A percentile compares a stretch with the other conserved stretches of the same genome.
These are phyloP conservation scores for Trichacis sp. DNA, from an alignment of 2,888 invertebrate genomes.

Conservation along the genomic window DNA sequence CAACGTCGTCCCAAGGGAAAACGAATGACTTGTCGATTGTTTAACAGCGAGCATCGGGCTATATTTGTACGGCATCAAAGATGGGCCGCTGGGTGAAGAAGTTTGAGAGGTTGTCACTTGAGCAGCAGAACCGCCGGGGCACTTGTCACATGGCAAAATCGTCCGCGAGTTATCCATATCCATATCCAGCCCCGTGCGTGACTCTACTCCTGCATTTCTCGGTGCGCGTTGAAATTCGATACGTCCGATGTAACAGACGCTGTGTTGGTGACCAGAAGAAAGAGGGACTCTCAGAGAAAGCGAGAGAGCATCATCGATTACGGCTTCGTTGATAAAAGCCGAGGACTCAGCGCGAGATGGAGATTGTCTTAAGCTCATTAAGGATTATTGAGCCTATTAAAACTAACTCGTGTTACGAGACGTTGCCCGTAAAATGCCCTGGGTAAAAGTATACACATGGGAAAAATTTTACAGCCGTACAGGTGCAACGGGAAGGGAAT, in stretches of 20 bases:
- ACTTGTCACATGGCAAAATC: constrained; percentile 48
- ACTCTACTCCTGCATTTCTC: constrained; percentile 55
- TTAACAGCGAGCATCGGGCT: constrained; percentile 17
- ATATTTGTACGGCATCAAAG: constrained; percentile 33
- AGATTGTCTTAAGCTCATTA: constrained; percentile 32
- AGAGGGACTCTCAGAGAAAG: constrained; percentile 16
- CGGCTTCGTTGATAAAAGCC: background rate
- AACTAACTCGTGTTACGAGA: constrained; percentile 7
- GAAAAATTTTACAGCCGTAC: background rate
- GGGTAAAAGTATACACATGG: background rate
- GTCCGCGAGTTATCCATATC: constrained; percentile 7
- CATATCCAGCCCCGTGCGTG: constrained; percentile 47
- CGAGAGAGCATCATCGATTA: constrained; percentile 31
- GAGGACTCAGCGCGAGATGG: constrained; percentile 9
- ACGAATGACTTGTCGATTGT: constrained; percentile 23
- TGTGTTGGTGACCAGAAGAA: background rate
- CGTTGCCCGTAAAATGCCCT: constrained; percentile 2
- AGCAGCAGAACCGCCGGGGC: constrained; percentile 20
- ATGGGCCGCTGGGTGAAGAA: constrained; percentile 25
- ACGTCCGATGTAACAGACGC: constrained; percentile 43
- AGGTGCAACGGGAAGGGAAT: constrained; percentile 1
- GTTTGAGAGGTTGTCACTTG: constrained; percentile 28
- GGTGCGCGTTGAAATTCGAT: constrained; percentile 57
- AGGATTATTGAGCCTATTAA: constrained; percentile 17
- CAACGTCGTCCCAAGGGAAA: constrained; percentile 9